A percentile compares a stretch with the other conserved stretches of the same genome.
Evolutionary conservation across 2,113 vertebrate species (phyloP).

Genomic region (Semnornis frantzii): DNA sequence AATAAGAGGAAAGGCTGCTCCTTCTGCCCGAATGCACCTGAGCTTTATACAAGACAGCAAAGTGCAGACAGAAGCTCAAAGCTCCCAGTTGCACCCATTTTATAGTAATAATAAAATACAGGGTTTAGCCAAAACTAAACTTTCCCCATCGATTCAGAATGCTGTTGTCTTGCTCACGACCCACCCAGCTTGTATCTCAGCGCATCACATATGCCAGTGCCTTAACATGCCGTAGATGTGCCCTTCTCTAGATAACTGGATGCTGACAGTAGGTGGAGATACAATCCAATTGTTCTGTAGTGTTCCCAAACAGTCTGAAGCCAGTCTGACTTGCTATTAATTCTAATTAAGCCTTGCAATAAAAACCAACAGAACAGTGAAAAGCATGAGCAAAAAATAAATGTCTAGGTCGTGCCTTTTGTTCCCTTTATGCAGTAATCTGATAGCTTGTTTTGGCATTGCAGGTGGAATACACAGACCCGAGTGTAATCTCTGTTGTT

Average conservation of each 20-base stretch:
- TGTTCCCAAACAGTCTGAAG: slow-evolving; percentile 42
- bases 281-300: slow-evolving; percentile 44
- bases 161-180: not conserved
- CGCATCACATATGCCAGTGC: not conserved
- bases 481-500: not conserved
- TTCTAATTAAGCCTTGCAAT: slow-evolving; percentile 63
- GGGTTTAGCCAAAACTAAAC: not conserved
- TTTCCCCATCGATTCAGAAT: not conserved
- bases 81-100: not conserved
- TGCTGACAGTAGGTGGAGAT: slow-evolving; percentile 70
- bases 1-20: not conserved
- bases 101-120: not conserved
- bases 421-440: not conserved
- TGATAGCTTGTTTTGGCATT: slow-evolving; percentile 46
- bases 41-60: slow-evolving; percentile 15
- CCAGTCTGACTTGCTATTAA: slow-evolving; percentile 30
- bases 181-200: not conserved
- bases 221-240: not conserved
- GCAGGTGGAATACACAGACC: not conserved
- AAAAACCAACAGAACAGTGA: slow-evolving; percentile 39
- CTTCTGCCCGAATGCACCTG: not conserved
- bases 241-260: slow-evolving; percentile 7
- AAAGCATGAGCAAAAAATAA: slow-evolving; percentile 21
- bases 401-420: slow-evolving; percentile 25
- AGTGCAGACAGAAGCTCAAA: not conserved